A percentile compares a stretch with the other conserved stretches of the same genome.
These are phyloP conservation scores for Phalangium opilio DNA, from an alignment of 2,888 invertebrate species.

Conservation along the genomic window DNA sequence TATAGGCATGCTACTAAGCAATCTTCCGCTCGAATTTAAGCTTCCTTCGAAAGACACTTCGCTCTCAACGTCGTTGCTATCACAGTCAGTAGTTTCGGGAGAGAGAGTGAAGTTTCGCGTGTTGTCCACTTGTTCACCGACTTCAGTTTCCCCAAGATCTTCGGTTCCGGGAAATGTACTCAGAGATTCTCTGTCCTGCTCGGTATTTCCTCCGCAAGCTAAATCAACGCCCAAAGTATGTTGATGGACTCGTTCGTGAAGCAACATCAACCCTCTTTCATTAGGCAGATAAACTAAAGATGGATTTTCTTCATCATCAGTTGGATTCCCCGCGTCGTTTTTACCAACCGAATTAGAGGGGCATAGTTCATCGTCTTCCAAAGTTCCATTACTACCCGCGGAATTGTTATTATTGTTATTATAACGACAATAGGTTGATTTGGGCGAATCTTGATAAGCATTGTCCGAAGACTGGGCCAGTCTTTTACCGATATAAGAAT, in stretches of 20 bases:
- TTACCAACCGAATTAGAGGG: constrained; percentile 1
- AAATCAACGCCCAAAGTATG: constrained; percentile 25
- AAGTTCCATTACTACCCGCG: constrained; percentile 9
- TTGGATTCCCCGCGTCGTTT: constrained; percentile 4
- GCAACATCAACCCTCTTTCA: constrained; percentile 16
- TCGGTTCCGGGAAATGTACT: constrained; percentile 34
- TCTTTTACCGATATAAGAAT: constrained; percentile 59
- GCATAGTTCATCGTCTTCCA: constrained; percentile 7
- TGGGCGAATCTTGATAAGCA: constrained; percentile 41
- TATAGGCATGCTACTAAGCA: constrained; percentile 51
- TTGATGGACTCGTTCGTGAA: constrained; percentile 19
- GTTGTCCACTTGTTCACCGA: constrained; percentile 27
- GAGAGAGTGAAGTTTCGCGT: constrained; percentile 75
- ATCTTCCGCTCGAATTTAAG: constrained; percentile 33
- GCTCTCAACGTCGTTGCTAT: constrained; percentile 73
- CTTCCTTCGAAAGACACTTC: constrained; percentile 46
- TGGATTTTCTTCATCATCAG: constrained; percentile 2
- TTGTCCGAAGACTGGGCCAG: constrained; percentile 40
- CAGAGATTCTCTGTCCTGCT: constrained; percentile 28
- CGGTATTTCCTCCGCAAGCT: constrained; percentile 27
- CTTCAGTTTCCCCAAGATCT: constrained; percentile 43
- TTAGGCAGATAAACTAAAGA: constrained; percentile 12
- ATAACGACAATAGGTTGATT: constrained; percentile 25
- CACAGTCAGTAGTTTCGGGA: constrained; percentile 83
- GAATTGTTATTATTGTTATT: constrained; percentile 11